Percentiles rank a stretch among this genome's conserved stretches.
phyloP scores from a whole-genome alignment of 2,888 invertebrate species.

The Pyrgus malvae region DNA sequence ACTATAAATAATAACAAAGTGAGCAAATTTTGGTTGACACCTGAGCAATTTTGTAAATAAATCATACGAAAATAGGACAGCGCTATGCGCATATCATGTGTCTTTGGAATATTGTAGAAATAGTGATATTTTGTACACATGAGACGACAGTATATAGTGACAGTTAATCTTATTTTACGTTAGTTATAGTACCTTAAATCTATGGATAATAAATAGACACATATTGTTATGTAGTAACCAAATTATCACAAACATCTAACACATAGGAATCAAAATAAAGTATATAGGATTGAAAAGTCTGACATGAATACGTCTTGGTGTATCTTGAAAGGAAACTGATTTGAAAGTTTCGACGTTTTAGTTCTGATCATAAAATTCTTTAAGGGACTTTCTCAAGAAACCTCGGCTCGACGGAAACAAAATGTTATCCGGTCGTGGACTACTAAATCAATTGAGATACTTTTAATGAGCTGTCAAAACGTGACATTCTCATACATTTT shows the following conservation, averaged over 20 bases:
- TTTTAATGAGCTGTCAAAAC: too few species aligned
- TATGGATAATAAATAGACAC: slow-evolving; percentile 1
- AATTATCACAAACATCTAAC: slow-evolving; percentile 2
- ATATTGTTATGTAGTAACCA: background rate
- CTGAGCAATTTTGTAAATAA: slow-evolving; percentile 12
- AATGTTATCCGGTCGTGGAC: too few species aligned
- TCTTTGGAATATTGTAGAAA: background rate
- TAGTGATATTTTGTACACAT: background rate
- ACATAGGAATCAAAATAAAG: slow-evolving; percentile 10
- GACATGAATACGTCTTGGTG: too few species aligned
- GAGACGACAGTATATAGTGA: background rate
- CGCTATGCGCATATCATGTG: slow-evolving; percentile 9
- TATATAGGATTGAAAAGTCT: background rate
- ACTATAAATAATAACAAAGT: background rate
- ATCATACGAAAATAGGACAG: slow-evolving; percentile 14
- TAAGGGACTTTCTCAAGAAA: too few species aligned
- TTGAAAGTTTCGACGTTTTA: too few species aligned
- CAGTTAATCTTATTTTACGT: background rate
- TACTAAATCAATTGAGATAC: too few species aligned
- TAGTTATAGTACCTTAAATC: background rate
- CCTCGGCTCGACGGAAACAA: too few species aligned
- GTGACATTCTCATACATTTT: too few species aligned
- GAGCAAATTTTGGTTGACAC: slow-evolving; percentile 15
- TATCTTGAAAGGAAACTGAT: background rate
- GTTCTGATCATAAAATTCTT: too few species aligned